Evolutionary conservation across 2,113 vertebrate species (phyloP).

Genomic region (Neolamprologus modestus): DNA sequence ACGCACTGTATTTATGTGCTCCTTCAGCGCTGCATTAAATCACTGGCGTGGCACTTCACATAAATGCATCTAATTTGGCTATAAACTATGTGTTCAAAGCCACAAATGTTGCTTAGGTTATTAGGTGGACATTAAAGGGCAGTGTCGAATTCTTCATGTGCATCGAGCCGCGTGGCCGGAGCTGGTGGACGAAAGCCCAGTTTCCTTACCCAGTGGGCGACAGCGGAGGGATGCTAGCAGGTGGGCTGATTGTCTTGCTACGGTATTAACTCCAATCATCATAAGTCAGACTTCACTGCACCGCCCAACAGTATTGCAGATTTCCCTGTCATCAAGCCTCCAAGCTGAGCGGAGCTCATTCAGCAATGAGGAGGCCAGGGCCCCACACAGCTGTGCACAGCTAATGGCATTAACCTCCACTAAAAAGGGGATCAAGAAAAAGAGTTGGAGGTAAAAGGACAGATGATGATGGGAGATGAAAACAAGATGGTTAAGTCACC

Average conservation of each 20-base stretch:
- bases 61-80: background rate
- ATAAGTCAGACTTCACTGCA: constrained; percentile 39
- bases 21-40: background rate
- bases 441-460: background rate
- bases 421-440: background rate
- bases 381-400: constrained; percentile 48
- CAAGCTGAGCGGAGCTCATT: background rate
- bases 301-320: constrained; percentile 49
- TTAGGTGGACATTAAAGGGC: background rate
- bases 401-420: constrained; percentile 48
- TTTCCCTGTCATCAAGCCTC: constrained; percentile 34
- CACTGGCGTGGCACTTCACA: background rate
- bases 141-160: constrained; percentile 32
- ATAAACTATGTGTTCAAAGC: background rate
- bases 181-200: constrained; percentile 1
- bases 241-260: constrained; percentile 35
- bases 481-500: background rate
- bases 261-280: constrained; percentile 46
- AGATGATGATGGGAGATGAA: background rate
- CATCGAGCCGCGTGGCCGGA: constrained; percentile 15
- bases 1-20: background rate
- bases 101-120: background rate
- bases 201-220: background rate
- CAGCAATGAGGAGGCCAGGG: background rate
- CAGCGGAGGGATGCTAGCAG: constrained; percentile 13